Conservation (phyloP, 30 jellyfish, hydroid and myxozoan species). For the Aurelia aurita complex sp. Pacific region DNA sequence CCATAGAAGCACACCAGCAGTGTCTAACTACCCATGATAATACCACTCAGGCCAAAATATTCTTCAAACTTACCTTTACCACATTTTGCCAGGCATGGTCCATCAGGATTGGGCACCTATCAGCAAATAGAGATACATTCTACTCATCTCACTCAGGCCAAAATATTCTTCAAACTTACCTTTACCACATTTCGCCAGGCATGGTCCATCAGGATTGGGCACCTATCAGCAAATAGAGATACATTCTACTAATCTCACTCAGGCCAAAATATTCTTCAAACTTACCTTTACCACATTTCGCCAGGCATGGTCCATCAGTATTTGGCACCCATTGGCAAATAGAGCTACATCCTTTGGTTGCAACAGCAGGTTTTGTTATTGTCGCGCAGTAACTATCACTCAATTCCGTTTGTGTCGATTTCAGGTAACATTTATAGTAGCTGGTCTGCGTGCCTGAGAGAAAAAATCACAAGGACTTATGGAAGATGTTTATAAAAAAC, state of each 20-base stretch:
- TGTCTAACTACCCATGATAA: too few relatives aligned
- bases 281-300: constrained; percentile 71
- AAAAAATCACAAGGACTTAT: not conserved
- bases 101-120: constrained; percentile 43
- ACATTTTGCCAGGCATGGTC: constrained; percentile 66
- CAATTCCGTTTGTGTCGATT: not conserved
- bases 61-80: constrained; percentile 53
- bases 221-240: constrained; percentile 34
- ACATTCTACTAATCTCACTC: constrained; percentile 31
- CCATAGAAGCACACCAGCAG: too few relatives aligned
- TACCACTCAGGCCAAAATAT: too few relatives aligned
- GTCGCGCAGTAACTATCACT: constrained; percentile 33
- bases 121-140: constrained; percentile 26
- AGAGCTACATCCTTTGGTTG: constrained; percentile 26
- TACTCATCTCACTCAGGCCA: too few relatives aligned
- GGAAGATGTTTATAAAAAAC: too few relatives aligned
- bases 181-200: constrained; percentile 68
- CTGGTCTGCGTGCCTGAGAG: not conserved
- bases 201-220: constrained; percentile 34
- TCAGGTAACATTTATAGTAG: not conserved
- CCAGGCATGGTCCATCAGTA: constrained; percentile 56
- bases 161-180: constrained; percentile 30
- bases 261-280: not conserved
- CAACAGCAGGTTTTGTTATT: constrained; percentile 35
- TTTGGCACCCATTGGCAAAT: constrained; percentile 44